A percentile compares a stretch with the other conserved stretches of the same genome.
phyloP scores from a whole-genome alignment of 2,888 invertebrate genomes.

The Tortricodes alternella region DNA sequence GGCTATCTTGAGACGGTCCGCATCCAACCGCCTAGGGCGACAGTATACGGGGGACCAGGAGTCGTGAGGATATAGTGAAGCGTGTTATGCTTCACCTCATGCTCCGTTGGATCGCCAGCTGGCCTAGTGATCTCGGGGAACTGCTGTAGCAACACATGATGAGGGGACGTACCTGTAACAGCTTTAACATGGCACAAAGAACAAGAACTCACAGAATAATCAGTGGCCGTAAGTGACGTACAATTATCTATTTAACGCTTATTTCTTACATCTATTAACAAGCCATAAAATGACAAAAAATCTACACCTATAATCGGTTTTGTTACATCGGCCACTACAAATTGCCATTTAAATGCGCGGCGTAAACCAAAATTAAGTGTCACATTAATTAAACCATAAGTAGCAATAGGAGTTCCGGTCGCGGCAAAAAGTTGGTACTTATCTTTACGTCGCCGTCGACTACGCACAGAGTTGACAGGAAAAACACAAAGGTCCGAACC shows the following conservation, averaged over 20 bases:
- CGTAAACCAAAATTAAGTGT: constrained; percentile 13
- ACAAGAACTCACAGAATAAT: background rate
- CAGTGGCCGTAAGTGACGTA: background rate
- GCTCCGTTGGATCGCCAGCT: background rate
- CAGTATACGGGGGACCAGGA: too few species aligned
- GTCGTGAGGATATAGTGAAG: too few species aligned
- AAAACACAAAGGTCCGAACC: constrained; percentile 2
- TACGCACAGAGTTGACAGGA: background rate
- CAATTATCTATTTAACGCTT: constrained; percentile 29
- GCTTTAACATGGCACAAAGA: background rate
- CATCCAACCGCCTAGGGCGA: too few species aligned
- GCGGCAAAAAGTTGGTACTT: background rate
- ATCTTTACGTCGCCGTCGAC: background rate
- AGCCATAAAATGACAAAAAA: constrained; percentile 39
- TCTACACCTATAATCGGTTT: constrained; percentile 45
- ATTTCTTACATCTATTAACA: constrained; percentile 40
- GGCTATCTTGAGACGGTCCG: too few species aligned
- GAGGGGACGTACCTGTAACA: background rate
- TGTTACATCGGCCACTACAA: constrained; percentile 42
- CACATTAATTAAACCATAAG: constrained; percentile 3
- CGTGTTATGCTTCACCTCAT: background rate
- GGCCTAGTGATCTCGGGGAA: too few species aligned
- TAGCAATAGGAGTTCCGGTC: constrained; percentile 7
- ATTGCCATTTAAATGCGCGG: constrained; percentile 38
- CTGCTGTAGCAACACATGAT: too few species aligned